Percentiles rank a stretch among this genome's conserved stretches.
phyloP scores from a whole-genome alignment of 2,797 vertebrate genomes.

The Macrochelys suwanniensis region DNA sequence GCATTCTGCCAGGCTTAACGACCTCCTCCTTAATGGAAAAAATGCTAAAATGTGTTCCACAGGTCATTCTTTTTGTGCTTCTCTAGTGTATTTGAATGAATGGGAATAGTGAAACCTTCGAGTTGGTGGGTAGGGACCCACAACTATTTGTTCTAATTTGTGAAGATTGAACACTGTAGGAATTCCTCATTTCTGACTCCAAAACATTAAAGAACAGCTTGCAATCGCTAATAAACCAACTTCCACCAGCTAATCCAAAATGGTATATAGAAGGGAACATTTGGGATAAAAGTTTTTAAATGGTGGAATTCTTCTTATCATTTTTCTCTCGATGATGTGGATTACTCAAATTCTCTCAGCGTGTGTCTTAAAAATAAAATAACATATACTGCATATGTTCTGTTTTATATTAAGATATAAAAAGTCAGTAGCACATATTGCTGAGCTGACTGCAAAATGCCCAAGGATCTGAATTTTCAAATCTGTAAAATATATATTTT shows the following conservation, averaged over 20 bases:
- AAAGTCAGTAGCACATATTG: not conserved
- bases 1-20: conserved; percentile 49
- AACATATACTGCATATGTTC: not conserved
- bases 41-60: conserved; percentile 26
- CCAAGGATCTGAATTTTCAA: not conserved
- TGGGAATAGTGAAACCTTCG: not conserved
- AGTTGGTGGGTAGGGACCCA: not conserved
- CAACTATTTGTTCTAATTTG: not conserved
- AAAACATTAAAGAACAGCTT: not conserved
- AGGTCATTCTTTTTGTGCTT: not conserved
- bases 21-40: not conserved
- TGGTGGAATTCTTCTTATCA: not conserved
- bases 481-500: not conserved
- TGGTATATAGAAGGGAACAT: not conserved
- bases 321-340: not conserved
- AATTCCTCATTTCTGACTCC: not conserved
- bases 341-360: not conserved
- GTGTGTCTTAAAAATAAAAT: not conserved
- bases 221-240: accelerated
- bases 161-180: not conserved
- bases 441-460: not conserved
- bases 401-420: not conserved
- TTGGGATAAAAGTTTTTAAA: not conserved
- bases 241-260: not conserved
- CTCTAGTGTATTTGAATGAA: not conserved